Base-by-base conservation (phyloP, 23 tunicate species). In the Diplosoma virens region DNA sequence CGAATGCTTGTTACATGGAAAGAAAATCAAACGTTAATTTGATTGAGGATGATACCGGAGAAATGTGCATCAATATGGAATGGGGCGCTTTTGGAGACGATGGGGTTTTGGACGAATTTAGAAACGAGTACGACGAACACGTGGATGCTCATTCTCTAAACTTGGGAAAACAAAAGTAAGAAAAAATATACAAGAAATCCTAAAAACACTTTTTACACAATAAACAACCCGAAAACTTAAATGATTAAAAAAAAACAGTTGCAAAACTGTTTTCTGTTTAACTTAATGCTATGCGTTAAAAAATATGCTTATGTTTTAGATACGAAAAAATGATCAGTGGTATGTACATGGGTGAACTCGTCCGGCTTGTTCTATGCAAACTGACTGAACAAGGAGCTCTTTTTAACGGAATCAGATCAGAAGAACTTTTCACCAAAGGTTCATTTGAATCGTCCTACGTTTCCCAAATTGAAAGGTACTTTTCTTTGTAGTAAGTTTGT, bases 61-160 rank as follows among this genome's bases (percentile, higher is more conserved):
- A 89, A 59, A 95, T 95, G 99, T 88, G 95, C 75, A 81, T 95
- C 28, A 95, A 95, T 78, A 95, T 95, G 99, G 99, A 95, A 60
- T 95, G 99, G 99, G 99, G 99, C 18, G 99, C 99, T 3, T 95
- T 95, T 81, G 99, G 99, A 6, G 99, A 95, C 63, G 99, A 95
- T 37, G 99, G 99, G 16, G 82, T 74, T 0, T 64, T 95, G 75
- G 87, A 89, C 55, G 88, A 89, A 3, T 93, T 79, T 45, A 41
- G 90, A 84, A 95, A 86, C 41, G 96, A 76, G 33, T 95, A 84
- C 59, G 99, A 95, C 35, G 30, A 24, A 9, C 63, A 75, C 18
- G 77, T 89, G 11, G 99, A 95, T 56, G 79, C 66, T 22, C 25
- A 73, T 30, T 95, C 99, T n/a, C 63, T 95, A 48, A 92, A 95